Percentiles rank a stretch among this genome's conserved stretches.
phyloP scores from a whole-genome alignment of 2,113 vertebrate genomes.

The Laterallus jamaicensis region DNA sequence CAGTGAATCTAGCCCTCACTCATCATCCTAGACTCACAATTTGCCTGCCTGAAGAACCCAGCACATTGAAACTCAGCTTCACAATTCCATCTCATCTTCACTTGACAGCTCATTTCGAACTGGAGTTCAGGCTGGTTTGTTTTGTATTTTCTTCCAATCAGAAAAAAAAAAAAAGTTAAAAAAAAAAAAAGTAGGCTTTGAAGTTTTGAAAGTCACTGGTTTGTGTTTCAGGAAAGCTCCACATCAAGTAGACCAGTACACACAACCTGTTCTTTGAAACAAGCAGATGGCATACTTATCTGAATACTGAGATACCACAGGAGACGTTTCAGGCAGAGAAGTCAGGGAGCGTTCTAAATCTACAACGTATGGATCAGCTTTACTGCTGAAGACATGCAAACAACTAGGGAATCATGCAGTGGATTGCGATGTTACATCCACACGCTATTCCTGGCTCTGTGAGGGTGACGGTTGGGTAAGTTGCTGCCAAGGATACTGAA shows the following conservation, averaged over 20 bases:
- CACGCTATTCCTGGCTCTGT: rapidly evolving
- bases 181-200: background rate
- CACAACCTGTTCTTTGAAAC: background rate
- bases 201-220: background rate
- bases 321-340: background rate
- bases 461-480: background rate
- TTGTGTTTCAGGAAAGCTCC: background rate
- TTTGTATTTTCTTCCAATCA: background rate
- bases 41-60: background rate
- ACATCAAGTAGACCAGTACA: background rate
- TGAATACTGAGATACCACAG: background rate
- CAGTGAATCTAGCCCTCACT: background rate
- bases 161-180: background rate
- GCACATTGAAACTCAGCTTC: rapidly evolving
- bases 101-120: background rate
- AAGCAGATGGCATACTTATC: background rate
- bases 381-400: rapidly evolving
- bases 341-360: background rate
- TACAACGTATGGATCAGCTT: rapidly evolving
- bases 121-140: background rate
- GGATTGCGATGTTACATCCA: too few species aligned
- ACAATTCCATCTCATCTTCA: background rate
- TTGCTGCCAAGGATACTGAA: rapidly evolving
- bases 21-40: background rate
- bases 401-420: rapidly evolving